A percentile compares a stretch with the other conserved stretches of the same genome.
Evolutionary conservation across 2,113 vertebrate genomes (phyloP).

Genomic region (Lanius ludovicianus): DNA sequence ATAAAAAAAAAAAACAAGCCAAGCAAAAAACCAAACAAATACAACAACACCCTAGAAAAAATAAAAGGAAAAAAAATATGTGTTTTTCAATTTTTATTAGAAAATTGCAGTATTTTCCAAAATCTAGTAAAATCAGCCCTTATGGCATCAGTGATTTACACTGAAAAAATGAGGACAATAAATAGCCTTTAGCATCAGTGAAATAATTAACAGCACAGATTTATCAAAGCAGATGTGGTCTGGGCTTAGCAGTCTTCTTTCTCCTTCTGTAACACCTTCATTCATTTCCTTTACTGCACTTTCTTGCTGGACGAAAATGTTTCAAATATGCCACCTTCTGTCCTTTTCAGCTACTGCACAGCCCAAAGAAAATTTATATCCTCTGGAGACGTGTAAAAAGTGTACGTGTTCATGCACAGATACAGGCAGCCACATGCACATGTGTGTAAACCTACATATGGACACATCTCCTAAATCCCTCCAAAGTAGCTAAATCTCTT

Average conservation of each 20-base stretch:
- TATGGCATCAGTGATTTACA: background rate
- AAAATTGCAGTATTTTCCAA: background rate
- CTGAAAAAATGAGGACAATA: background rate
- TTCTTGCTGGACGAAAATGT: background rate
- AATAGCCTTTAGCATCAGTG: background rate
- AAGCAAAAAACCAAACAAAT: background rate
- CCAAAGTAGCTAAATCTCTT: background rate
- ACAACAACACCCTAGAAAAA: background rate
- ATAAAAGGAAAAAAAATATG: background rate
- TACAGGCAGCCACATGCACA: accelerated
- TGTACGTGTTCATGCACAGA: accelerated
- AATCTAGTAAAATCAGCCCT: background rate
- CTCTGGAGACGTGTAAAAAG: background rate
- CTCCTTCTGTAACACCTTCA: background rate
- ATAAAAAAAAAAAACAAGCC: background rate
- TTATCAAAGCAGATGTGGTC: background rate
- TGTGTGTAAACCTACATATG: accelerated
- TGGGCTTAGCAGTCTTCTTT: background rate
- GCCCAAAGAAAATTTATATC: background rate
- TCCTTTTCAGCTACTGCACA: background rate
- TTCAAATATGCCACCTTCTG: constrained; percentile 12
- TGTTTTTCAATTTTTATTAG: background rate
- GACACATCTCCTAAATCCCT: background rate
- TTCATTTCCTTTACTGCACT: background rate
- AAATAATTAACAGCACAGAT: background rate